phyloP scores from a whole-genome alignment of 92 coral and sea anemone genomes.

The Zoanthus solanderi region DNA sequence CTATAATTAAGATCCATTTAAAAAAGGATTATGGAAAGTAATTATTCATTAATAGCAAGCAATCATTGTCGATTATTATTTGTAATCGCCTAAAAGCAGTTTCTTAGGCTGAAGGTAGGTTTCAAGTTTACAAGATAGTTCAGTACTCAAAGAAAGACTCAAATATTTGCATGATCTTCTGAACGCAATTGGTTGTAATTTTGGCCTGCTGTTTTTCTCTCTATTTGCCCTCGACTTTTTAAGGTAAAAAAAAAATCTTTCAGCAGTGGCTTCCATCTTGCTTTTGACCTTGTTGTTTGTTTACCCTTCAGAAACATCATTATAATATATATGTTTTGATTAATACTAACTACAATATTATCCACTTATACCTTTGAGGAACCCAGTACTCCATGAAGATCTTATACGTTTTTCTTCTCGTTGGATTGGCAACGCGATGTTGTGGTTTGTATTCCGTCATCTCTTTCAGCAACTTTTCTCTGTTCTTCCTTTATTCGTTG shows the following conservation, averaged over 20 bases:
- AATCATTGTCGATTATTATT: neutral
- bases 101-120: neutral
- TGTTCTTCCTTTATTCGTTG: neutral
- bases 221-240: no score
- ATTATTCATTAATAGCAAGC: constrained; percentile 13
- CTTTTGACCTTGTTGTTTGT: no score
- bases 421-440: neutral
- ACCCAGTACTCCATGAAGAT: neutral
- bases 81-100: neutral
- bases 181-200: no score
- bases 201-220: no score
- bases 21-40: neutral
- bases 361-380: neutral
- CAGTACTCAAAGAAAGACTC: neutral
- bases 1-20: neutral
- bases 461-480: neutral
- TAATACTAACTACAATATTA: neutral
- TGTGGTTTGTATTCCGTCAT: neutral
- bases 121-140: neutral
- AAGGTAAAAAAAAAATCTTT: no score
- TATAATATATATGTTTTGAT: no score
- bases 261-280: no score
- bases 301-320: no score
- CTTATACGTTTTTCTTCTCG: neutral
- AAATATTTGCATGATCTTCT: no score